Conservation (phyloP, 2,797 vertebrate genomes). For the Poecilia wingei region DNA sequence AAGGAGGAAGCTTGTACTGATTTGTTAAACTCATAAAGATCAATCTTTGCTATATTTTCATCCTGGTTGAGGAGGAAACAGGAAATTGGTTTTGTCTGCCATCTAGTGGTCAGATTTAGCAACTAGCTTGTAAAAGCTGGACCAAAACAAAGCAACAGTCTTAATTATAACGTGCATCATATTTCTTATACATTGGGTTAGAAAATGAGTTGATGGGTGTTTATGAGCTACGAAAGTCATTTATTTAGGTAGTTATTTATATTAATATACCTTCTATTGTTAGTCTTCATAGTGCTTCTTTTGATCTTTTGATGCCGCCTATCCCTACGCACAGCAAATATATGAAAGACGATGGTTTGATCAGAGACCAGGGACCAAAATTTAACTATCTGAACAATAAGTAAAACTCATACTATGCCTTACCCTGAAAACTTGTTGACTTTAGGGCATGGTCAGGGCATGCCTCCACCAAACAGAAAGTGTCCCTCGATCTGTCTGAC, state of each 20-base stretch:
- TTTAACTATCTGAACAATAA: background rate
- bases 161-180: background rate
- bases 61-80: background rate
- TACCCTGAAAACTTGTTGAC: constrained; percentile 13
- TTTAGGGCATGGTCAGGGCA: constrained; percentile 1
- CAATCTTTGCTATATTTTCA: background rate
- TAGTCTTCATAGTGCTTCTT: background rate
- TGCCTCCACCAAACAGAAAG: constrained; percentile 11
- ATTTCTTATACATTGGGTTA: background rate
- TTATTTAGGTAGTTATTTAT: background rate
- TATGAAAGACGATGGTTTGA: background rate
- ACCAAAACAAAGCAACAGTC: background rate
- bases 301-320: background rate
- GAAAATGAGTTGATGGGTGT: background rate
- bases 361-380: background rate
- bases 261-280: background rate
- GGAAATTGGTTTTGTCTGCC: constrained; percentile 45
- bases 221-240: background rate
- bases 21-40: constrained; percentile 3
- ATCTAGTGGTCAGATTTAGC: constrained; percentile 54
- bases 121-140: background rate
- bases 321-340: background rate
- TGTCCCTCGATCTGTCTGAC: constrained; percentile 43
- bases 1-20: background rate
- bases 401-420: background rate